Percentiles rank a stretch among this genome's conserved stretches.
These are phyloP conservation scores for Bombyx mandarina DNA, from an alignment of 1,140 invertebrate genomes.

Conservation along the genomic window DNA sequence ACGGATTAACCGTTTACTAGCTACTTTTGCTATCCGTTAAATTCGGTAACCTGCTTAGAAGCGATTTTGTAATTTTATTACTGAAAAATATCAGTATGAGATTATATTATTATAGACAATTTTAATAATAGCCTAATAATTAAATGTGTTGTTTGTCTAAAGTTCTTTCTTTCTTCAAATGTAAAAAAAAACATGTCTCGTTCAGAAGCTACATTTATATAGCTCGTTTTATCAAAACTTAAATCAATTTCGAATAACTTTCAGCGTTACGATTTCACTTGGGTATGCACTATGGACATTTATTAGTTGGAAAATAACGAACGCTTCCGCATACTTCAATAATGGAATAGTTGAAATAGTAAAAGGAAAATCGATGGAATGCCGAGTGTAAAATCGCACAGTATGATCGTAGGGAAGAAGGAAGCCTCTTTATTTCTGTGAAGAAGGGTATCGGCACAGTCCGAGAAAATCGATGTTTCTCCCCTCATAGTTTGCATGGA, in stretches of 20 bases:
- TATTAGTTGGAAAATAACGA: background rate
- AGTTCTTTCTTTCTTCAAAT: too few species aligned
- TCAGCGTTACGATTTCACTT: too few species aligned
- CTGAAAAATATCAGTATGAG: too few species aligned
- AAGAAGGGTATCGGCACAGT: constrained; percentile 56
- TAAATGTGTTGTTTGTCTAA: too few species aligned
- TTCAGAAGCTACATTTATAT: too few species aligned
- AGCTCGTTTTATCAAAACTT: too few species aligned
- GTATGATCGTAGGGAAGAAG: constrained; percentile 39
- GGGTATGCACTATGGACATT: too few species aligned
- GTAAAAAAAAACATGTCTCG: too few species aligned
- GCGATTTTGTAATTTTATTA: too few species aligned
- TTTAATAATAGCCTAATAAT: too few species aligned
- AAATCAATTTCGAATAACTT: too few species aligned
- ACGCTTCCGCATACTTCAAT: constrained; percentile 2
- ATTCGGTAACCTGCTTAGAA: background rate
- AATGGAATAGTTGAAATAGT: constrained; percentile 10
- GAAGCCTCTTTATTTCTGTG: constrained; percentile 25
- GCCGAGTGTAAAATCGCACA: constrained; percentile 42
- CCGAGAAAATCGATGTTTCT: constrained; percentile 62
- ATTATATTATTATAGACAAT: too few species aligned
- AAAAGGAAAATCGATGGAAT: constrained; percentile 7
- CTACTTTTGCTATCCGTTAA: constrained; percentile 19
- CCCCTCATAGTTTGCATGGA: constrained; percentile 66
- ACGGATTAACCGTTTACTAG: constrained; percentile 23